phyloP scores from a whole-genome alignment of 2,888 invertebrate genomes.

The Thereva nobilitata region DNA sequence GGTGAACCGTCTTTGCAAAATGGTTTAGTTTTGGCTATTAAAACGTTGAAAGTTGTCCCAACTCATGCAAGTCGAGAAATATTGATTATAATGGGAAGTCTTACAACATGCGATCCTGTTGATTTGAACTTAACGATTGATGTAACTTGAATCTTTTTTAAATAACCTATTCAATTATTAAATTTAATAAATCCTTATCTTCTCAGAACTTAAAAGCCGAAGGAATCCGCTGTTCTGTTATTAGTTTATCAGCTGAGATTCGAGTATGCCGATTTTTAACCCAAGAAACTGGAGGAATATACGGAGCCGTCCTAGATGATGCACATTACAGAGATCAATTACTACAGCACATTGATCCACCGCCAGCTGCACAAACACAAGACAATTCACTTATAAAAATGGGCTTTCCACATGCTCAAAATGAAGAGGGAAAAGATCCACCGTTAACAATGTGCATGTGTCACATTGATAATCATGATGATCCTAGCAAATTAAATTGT shows the following conservation, averaged over 20 bases:
- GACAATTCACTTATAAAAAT: conserved; percentile 88
- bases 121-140: conserved; percentile 85
- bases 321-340: conserved; percentile 72
- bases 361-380: conserved; percentile 71
- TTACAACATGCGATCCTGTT: conserved; percentile 96
- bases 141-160: conserved; percentile 55
- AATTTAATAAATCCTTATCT: conserved; percentile 36
- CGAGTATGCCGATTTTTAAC: conserved; percentile 86
- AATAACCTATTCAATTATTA: not conserved
- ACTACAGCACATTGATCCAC: conserved; percentile 69
- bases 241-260: conserved; percentile 94
- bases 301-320: conserved; percentile 85
- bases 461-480: conserved; percentile 77
- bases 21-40: conserved; percentile 83
- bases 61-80: conserved; percentile 95
- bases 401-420: conserved; percentile 87
- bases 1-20: conserved; percentile 98
- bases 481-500: conserved; percentile 69
- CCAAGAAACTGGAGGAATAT: conserved; percentile 83
- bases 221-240: conserved; percentile 90
- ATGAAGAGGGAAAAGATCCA: conserved; percentile 65
- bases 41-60: conserved; percentile 85
- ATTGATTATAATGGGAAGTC: conserved; percentile 86
- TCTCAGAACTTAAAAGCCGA: conserved; percentile 71
- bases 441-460: conserved; percentile 92